phyloP scores from a whole-genome alignment of 2,113 vertebrate species.

The Penelope pileata region DNA sequence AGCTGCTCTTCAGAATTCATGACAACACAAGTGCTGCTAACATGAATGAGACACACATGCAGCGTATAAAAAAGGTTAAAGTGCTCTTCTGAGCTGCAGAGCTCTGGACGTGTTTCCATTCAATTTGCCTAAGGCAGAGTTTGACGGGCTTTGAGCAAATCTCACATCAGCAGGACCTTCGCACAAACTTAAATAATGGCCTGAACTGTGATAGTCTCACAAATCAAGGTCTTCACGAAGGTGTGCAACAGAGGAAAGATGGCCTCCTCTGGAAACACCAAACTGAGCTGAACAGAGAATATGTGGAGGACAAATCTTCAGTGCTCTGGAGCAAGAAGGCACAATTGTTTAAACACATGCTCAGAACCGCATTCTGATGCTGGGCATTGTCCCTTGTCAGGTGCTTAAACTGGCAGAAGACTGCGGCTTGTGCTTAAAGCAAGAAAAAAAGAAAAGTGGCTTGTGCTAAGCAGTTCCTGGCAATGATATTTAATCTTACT shows the following conservation, averaged over 20 bases:
- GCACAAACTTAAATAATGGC: background rate
- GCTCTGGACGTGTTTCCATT: background rate
- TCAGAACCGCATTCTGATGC: background rate
- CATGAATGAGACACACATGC: background rate
- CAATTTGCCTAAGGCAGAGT: background rate
- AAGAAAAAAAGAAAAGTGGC: background rate
- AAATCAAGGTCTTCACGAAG: background rate
- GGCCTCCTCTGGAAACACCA: background rate
- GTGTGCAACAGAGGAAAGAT: background rate
- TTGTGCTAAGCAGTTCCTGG: background rate
- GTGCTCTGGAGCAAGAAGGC: background rate
- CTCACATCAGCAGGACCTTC: background rate
- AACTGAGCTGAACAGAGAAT: background rate
- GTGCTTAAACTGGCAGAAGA: background rate
- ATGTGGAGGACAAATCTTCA: background rate
- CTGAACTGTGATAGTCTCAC: background rate
- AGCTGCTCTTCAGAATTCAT: constrained; percentile 2
- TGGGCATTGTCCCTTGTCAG: background rate
- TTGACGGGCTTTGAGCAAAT: background rate
- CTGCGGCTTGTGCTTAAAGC: background rate
- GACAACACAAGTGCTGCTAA: background rate
- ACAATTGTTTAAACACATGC: background rate
- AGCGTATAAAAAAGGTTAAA: background rate
- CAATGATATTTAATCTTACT: background rate
- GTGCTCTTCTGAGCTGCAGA: background rate